Evolutionary conservation across 2,797 vertebrate species (phyloP), one percentile per base, ranked within the genome.

Genomic region (Erithacus rubecula): DNA sequence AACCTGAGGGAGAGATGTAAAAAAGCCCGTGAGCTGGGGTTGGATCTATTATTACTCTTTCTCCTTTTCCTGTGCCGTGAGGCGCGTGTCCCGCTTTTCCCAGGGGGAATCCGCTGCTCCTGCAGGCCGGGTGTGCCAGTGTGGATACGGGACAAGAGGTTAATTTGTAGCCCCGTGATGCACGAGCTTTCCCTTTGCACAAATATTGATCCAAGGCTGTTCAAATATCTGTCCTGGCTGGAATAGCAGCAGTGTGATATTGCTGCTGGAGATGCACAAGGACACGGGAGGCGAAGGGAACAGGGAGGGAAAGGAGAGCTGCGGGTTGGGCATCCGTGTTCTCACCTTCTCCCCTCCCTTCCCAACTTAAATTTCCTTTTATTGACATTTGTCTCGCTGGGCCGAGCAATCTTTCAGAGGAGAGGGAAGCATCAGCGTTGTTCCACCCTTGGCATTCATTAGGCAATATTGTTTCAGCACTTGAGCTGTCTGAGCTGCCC

Each of bases 131-230:
- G 12, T 75, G 81, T 72, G 78, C 59, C 39, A 15, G 43, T 5
- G 39, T 67, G 94, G 92, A 91, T 80, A 43, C 1, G 80, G 94
- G 95, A 90, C 49, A n/a, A 93, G 95, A 97, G 97, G 96, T 97
- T 97, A 97, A 97, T 97, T 97, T 95, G 92, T 55, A 96, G 96
- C 95, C 93, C 83, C 62, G 78, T 58, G 85, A 96, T 95, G 92
- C 88, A 81, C 18, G 19, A 95, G 96, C 83, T 94, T 96, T 96
- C 83, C 83, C 70, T 96, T 87, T 95, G 95, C 90, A 91, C 97
- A 97, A 97, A 97, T 97, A 97, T 98, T 96, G 97, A 97, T 97
- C 94, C 86, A 96, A 83, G 91, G 75, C 90, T 86, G 83, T 89
- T 90, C 53, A 89, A 93, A 88, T 93, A 95, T 90, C 95, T 84